Evolutionary conservation across 2,888 invertebrate genomes (phyloP).

Genomic region (Acanthacorydalis orientalis): DNA sequence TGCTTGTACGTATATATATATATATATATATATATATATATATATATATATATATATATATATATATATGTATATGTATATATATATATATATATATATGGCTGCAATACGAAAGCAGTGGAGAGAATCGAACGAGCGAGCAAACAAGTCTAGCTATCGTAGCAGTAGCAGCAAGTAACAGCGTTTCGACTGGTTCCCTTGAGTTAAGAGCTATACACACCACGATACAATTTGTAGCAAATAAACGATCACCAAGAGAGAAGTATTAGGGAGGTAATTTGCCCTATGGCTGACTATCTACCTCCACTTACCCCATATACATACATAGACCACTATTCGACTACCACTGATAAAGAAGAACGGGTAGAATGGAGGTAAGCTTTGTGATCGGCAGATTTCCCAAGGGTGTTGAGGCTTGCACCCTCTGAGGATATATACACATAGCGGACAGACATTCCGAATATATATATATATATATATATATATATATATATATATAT

Average conservation of each 20-base stretch:
- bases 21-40: no score
- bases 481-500: no score
- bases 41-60: no score
- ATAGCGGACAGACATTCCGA: slow-evolving; percentile 12
- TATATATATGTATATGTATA: no score
- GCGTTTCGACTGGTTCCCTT: slow-evolving; percentile 8
- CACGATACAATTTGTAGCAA: slow-evolving; percentile 22
- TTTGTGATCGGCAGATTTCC: slow-evolving; percentile 22
- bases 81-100: no score
- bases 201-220: slow-evolving; percentile 10
- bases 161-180: neutral
- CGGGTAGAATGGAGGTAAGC: slow-evolving; percentile 8
- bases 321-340: no score
- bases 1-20: no score
- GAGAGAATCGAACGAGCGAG: no score
- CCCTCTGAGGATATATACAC: slow-evolving; percentile 14
- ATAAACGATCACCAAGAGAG: slow-evolving; percentile 20
- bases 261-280: slow-evolving; percentile 22
- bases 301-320: no score
- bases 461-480: no score
- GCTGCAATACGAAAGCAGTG: no score
- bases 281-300: slow-evolving; percentile 13
- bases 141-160: no score
- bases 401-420: slow-evolving; percentile 11
- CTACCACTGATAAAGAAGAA: neutral